Evolutionary conservation across 1,140 invertebrate genomes (phyloP).

Genomic region (Drusus annulatus): DNA sequence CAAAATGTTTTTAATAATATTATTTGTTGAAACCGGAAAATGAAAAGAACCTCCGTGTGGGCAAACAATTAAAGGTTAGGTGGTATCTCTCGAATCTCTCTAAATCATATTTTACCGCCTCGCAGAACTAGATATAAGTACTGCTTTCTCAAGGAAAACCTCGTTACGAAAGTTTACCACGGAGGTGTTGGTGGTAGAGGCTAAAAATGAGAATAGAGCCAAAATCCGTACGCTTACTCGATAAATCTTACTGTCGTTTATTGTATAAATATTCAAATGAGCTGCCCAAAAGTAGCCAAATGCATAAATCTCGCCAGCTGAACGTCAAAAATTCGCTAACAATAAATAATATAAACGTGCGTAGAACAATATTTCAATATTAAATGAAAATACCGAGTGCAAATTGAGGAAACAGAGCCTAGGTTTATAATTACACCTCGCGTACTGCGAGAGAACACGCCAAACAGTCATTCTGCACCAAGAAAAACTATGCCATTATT

Average conservation of each 20-base stretch:
- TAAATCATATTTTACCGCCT: too few relatives aligned
- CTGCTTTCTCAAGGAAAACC: too few relatives aligned
- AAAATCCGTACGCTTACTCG: not conserved
- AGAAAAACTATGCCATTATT: slow-evolving; percentile 23
- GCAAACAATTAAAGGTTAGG: too few relatives aligned
- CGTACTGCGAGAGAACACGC: slow-evolving; percentile 7
- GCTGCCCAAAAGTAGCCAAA: not conserved
- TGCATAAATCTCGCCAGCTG: slow-evolving; percentile 3
- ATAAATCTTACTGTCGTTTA: slow-evolving; percentile 1
- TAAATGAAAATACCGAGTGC: slow-evolving; percentile 30
- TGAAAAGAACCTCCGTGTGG: too few relatives aligned
- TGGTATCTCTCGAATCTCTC: too few relatives aligned
- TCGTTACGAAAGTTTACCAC: too few relatives aligned
- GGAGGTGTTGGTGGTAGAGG: too few relatives aligned
- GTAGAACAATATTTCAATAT: slow-evolving; percentile 27
- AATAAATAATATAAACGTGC: slow-evolving; percentile 6
- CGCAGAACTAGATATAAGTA: too few relatives aligned
- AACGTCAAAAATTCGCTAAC: slow-evolving; percentile 6
- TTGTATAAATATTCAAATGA: not conserved
- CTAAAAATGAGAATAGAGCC: not conserved
- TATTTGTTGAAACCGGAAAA: too few relatives aligned
- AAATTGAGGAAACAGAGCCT: slow-evolving; percentile 18
- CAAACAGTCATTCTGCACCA: not conserved
- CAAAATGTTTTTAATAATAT: too few relatives aligned
- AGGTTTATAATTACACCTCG: slow-evolving; percentile 31